Evolutionary conservation across 2,797 vertebrate species (phyloP).

Genomic region (Eupleurogrammus muticus): DNA sequence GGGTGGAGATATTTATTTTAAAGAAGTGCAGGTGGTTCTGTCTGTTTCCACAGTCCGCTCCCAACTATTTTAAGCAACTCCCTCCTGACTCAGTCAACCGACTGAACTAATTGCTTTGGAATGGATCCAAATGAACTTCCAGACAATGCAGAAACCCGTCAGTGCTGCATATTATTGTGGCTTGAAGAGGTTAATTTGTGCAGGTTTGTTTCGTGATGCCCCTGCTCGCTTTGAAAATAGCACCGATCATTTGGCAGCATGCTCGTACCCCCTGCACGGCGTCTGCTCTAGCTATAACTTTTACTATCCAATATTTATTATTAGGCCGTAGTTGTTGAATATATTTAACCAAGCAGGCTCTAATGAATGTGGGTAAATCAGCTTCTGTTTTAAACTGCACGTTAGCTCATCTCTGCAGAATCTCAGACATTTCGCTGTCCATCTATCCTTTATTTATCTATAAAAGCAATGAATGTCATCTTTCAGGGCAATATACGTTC

Average conservation of each 20-base stretch:
- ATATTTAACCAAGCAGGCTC: no score
- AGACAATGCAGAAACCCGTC: constrained; percentile 31
- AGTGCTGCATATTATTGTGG: constrained; percentile 17
- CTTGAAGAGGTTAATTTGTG: constrained; percentile 27
- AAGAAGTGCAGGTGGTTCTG: no score
- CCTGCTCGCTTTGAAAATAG: not conserved
- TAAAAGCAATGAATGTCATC: no score
- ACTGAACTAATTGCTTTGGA: constrained; percentile 58
- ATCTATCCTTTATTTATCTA: no score
- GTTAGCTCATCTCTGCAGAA: constrained; percentile 13
- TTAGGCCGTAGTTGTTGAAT: no score
- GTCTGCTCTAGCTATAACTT: not conserved
- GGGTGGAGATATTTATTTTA: no score
- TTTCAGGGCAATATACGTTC: no score
- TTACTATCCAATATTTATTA: not conserved
- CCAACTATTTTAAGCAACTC: constrained; percentile 41
- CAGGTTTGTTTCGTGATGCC: constrained; percentile 16
- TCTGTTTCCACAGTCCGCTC: constrained; percentile 8
- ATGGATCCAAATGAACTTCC: constrained; percentile 39
- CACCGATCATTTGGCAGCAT: not conserved
- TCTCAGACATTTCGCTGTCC: not conserved
- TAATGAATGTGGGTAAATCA: not conserved
- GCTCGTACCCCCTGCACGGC: not conserved
- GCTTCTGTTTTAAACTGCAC: constrained; percentile 4
- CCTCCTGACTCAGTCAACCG: constrained; percentile 33